A percentile compares a stretch with the other conserved stretches of the same genome.
phyloP scores from a whole-genome alignment of 2,888 invertebrate genomes.

The Yponomeuta cagnagella region DNA sequence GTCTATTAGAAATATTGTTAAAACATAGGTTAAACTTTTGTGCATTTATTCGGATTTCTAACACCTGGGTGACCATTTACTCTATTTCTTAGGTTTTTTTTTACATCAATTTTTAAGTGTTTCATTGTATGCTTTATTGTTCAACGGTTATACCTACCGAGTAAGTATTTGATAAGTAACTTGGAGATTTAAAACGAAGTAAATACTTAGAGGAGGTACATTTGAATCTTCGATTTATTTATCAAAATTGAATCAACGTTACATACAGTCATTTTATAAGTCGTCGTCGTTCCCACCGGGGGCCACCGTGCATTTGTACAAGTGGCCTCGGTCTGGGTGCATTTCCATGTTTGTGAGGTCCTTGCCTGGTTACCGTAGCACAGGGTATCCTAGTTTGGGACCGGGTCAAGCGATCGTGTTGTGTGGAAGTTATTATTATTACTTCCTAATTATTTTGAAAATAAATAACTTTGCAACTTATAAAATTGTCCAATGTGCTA shows the following conservation, averaged over 20 bases:
- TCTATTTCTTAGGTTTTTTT: not conserved
- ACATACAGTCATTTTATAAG: too few species aligned
- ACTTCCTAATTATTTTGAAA: not conserved
- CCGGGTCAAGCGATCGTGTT: too few species aligned
- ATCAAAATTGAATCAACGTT: conserved; percentile 32
- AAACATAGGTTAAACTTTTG: conserved; percentile 29
- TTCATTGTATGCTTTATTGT: not conserved
- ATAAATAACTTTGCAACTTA: too few species aligned
- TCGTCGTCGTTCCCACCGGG: too few species aligned
- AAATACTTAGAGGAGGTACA: not conserved
- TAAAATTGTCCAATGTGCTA: too few species aligned
- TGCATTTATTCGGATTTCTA: conserved; percentile 29
- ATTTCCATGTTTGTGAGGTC: too few species aligned
- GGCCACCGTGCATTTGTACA: too few species aligned
- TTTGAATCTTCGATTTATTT: conserved; percentile 62
- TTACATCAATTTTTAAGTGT: not conserved
- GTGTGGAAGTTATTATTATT: too few species aligned
- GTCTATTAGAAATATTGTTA: conserved; percentile 22
- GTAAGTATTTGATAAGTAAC: conserved; percentile 45
- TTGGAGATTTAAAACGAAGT: conserved; percentile 54
- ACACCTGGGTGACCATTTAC: not conserved
- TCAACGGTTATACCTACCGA: not conserved
- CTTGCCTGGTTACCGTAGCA: too few species aligned
- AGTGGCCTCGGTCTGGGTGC: too few species aligned
- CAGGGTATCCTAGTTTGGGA: too few species aligned